Evolutionary conservation across 37 sponge, comb jelly and placozoan genomes (phyloP).

Genomic region (Crambe crambe): DNA sequence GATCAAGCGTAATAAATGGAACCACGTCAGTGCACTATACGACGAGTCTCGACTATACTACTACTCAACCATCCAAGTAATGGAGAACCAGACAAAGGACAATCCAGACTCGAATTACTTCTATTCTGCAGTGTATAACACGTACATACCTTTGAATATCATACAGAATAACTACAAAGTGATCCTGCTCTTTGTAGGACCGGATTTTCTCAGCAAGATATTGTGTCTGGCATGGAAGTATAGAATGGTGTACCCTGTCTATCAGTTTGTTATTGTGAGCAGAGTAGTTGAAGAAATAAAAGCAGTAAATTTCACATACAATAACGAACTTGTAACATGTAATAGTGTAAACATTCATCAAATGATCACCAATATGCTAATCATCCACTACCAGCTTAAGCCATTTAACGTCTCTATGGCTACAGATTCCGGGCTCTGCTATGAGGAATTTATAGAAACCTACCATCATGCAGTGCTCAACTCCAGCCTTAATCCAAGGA

Average conservation of each 20-base stretch:
- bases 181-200: background rate
- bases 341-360: background rate
- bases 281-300: background rate
- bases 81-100: background rate
- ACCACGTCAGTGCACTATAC: background rate
- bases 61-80: background rate
- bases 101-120: background rate
- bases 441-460: background rate
- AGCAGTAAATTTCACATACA: background rate
- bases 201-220: too few species aligned
- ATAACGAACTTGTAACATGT: background rate
- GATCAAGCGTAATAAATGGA: background rate
- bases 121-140: background rate
- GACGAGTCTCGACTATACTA: background rate
- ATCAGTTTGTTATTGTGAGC: background rate
- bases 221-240: background rate
- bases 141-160: too few species aligned
- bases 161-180: too few species aligned
- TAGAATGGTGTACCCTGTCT: background rate
- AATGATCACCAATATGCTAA: too few species aligned
- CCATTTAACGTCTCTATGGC: too few species aligned
- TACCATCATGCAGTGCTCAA: too few species aligned
- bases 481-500: too few species aligned
- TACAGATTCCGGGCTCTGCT: background rate
- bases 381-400: background rate